These are phyloP conservation scores for Popillia japonica DNA, from an alignment of 1,140 invertebrate genomes.

Conservation along the genomic window DNA sequence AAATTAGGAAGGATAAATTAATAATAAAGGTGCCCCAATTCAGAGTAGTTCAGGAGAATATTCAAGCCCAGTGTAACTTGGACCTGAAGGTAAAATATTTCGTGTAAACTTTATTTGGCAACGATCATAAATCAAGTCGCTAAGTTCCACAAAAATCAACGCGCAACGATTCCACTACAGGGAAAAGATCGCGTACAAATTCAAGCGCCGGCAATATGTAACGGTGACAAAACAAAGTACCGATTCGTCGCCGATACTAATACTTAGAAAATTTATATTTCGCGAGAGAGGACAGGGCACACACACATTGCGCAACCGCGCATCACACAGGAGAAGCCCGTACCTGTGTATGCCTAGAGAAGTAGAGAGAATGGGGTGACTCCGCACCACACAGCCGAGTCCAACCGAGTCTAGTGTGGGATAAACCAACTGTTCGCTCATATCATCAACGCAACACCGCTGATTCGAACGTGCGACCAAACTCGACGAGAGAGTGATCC, in stretches of 20 bases:
- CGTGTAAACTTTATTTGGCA: too few species aligned
- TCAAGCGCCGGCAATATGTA: background rate
- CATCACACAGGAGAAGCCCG: conserved; percentile 22
- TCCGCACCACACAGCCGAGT: conserved; percentile 15
- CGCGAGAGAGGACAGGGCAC: conserved; percentile 36
- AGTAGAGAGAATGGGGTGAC: conserved; percentile 44
- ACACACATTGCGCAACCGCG: conserved; percentile 43
- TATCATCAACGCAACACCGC: conserved; percentile 42
- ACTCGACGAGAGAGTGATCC: background rate
- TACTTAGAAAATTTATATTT: conserved; percentile 34
- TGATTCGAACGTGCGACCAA: conserved; percentile 37
- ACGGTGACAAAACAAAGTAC: background rate
- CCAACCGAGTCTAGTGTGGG: conserved; percentile 36
- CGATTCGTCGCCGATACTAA: background rate
- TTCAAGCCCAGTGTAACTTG: too few species aligned
- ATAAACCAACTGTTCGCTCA: conserved; percentile 38
- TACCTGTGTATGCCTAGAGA: conserved; percentile 14
- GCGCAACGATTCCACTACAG: too few species aligned
- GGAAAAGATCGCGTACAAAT: background rate
- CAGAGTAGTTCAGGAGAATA: too few species aligned
- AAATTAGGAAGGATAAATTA: too few species aligned
- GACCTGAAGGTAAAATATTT: too few species aligned
- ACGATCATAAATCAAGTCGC: too few species aligned
- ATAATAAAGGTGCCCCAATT: too few species aligned
- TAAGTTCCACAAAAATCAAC: too few species aligned